Evolutionary conservation across 2,113 vertebrate species (phyloP).

Genomic region (Pleuronectes platessa): DNA sequence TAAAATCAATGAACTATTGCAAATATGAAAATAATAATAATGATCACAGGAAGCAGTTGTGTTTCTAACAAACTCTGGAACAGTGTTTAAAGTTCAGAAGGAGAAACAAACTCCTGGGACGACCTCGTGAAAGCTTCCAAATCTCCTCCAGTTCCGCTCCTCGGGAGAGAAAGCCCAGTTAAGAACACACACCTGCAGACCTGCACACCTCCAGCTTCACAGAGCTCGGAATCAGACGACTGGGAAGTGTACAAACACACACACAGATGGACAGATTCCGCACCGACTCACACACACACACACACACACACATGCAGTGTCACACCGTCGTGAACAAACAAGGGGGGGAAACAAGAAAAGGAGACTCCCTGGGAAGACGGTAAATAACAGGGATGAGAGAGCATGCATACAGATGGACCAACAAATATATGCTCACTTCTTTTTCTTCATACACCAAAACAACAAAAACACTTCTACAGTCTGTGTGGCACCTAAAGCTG

Average conservation of each 20-base stretch:
- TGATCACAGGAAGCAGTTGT: neutral
- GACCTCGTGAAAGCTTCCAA: constrained; percentile 28
- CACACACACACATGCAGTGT: constrained; percentile 26
- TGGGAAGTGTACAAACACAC: constrained; percentile 20
- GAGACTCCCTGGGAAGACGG: constrained; percentile 36
- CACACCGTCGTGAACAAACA: constrained; percentile 50
- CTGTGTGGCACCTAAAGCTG: constrained; percentile 37
- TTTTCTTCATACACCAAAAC: constrained; percentile 12
- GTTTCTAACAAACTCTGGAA: neutral
- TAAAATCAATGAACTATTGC: neutral
- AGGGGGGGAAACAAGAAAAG: neutral
- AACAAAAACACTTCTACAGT: neutral
- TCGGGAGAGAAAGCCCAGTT: constrained; percentile 50
- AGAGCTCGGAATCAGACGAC: constrained; percentile 33
- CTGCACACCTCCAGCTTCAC: constrained; percentile 18
- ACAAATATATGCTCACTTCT: constrained; percentile 20
- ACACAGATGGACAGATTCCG: constrained; percentile 45
- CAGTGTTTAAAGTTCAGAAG: constrained; percentile 3
- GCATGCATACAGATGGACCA: constrained; percentile 21
- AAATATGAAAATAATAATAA: neutral
- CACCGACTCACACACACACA: constrained; percentile 25
- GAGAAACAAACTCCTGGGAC: constrained; percentile 16
- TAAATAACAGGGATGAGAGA: constrained; percentile 44
- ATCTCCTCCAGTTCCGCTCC: constrained; percentile 21
- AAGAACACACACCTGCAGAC: constrained; percentile 63